Evolutionary conservation across 2,797 vertebrate genomes (phyloP).

Genomic region (Eulemur albifrons): DNA sequence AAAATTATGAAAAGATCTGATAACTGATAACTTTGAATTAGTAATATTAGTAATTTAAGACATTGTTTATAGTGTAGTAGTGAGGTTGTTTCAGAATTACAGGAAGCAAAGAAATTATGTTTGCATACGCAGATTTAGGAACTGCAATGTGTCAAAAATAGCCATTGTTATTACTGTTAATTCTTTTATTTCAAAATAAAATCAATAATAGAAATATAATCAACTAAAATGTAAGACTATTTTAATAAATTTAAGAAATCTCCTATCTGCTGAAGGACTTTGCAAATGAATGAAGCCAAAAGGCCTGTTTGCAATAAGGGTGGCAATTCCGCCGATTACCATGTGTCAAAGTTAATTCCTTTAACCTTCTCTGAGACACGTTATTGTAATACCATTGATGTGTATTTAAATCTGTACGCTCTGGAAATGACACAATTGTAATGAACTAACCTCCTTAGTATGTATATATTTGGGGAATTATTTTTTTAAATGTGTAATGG

Average conservation of each 20-base stretch:
- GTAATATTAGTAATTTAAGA: background rate
- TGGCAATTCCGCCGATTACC: constrained; percentile 56
- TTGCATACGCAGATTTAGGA: background rate
- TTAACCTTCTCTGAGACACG: constrained; percentile 45
- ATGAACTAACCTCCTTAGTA: background rate
- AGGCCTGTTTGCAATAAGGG: constrained; percentile 46
- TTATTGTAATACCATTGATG: constrained; percentile 35
- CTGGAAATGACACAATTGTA: constrained; percentile 43
- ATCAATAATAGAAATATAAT: constrained; percentile 49
- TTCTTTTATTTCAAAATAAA: constrained; percentile 42
- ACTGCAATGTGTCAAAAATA: background rate
- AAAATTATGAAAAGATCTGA: background rate
- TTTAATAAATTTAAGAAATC: constrained; percentile 53
- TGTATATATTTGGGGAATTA: constrained; percentile 20
- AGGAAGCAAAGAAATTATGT: background rate
- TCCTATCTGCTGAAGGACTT: background rate
- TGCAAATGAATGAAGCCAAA: constrained; percentile 60
- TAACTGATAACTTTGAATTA: no score
- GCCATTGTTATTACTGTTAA: background rate
- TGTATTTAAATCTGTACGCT: background rate
- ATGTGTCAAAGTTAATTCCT: constrained; percentile 64
- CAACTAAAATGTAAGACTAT: constrained; percentile 62
- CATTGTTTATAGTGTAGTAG: background rate
- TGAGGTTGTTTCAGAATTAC: background rate
- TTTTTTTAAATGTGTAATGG: background rate